Percentiles rank a stretch among this genome's conserved stretches.
Conservation (phyloP, 2,888 invertebrate species). For the Micoletzkya japonica region DNA sequence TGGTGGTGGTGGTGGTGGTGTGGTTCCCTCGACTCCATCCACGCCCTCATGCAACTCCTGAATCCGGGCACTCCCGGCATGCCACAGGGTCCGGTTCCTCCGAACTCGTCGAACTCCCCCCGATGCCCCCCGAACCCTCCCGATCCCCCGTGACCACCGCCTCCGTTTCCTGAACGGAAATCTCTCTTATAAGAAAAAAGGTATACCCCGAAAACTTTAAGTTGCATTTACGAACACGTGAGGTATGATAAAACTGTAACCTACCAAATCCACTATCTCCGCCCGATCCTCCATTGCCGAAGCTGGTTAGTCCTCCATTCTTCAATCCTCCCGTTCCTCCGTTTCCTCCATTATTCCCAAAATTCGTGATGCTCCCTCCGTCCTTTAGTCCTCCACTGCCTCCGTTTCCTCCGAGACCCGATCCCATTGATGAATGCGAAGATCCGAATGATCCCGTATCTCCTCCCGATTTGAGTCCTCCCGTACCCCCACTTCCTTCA, state of each 20-base stretch:
- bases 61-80: slow-evolving; percentile 10
- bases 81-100: slow-evolving; percentile 13
- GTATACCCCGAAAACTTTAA: too few species aligned
- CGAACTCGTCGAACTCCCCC: background rate
- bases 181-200: too few species aligned
- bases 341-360: background rate
- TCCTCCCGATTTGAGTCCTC: too few species aligned
- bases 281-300: background rate
- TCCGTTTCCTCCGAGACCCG: too few species aligned
- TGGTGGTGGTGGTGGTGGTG: too few species aligned
- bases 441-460: too few species aligned
- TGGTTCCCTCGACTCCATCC: too few species aligned
- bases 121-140: slow-evolving; percentile 5
- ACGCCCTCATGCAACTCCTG: slow-evolving; percentile 7
- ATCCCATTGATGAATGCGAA: too few species aligned
- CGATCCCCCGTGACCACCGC: background rate
- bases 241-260: too few species aligned
- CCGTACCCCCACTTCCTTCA: too few species aligned
- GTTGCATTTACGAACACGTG: too few species aligned
- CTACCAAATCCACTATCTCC: background rate
- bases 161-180: too few species aligned
- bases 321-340: background rate
- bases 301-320: background rate
- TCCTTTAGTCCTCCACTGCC: background rate
- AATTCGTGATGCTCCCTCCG: background rate